Conservation (phyloP, 2,888 invertebrate genomes). For the Emmelina monodactyla region DNA sequence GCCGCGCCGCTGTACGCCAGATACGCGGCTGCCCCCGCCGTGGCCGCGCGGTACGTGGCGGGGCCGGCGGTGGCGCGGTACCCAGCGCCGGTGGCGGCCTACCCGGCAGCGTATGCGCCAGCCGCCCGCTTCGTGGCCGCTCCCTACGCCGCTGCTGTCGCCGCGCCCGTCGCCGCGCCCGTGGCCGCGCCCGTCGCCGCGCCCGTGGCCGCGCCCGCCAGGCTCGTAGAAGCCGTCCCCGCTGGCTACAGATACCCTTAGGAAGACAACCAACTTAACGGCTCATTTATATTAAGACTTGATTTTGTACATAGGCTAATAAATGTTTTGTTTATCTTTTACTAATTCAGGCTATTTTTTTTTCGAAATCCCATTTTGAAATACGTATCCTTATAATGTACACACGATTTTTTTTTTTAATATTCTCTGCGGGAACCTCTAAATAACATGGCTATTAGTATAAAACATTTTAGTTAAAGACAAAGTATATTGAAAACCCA, state of each 20-base stretch:
- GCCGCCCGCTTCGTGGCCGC: conserved; percentile 18
- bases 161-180: conserved; percentile 21
- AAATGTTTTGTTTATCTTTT: conserved; percentile 46
- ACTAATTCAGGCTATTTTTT: conserved; percentile 20
- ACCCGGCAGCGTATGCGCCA: conserved; percentile 12
- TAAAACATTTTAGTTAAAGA: no score
- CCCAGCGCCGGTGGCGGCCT: conserved; percentile 16
- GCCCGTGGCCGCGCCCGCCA: conserved; percentile 67
- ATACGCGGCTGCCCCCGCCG: conserved; percentile 22
- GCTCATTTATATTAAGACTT: conserved; percentile 41
- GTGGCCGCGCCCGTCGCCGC: conserved; percentile 23
- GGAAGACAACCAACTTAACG: conserved; percentile 25
- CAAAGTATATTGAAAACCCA: no score
- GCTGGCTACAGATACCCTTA: conserved; percentile 51
- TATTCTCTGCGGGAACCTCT: no score
- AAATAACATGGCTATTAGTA: no score
- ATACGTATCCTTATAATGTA: no score
- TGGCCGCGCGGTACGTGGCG: conserved; percentile 21
- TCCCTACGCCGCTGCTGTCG: conserved; percentile 12
- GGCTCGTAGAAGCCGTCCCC: conserved; percentile 60
- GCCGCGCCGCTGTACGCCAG: conserved; percentile 19
- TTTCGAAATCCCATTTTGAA: not conserved
- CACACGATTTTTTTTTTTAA: no score
- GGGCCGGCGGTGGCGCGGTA: conserved; percentile 6
- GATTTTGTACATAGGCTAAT: conserved; percentile 40